Evolutionary conservation across 2,113 vertebrate species (phyloP), one percentile per base, ranked within the genome.

Genomic region (Siniperca chuatsi): DNA sequence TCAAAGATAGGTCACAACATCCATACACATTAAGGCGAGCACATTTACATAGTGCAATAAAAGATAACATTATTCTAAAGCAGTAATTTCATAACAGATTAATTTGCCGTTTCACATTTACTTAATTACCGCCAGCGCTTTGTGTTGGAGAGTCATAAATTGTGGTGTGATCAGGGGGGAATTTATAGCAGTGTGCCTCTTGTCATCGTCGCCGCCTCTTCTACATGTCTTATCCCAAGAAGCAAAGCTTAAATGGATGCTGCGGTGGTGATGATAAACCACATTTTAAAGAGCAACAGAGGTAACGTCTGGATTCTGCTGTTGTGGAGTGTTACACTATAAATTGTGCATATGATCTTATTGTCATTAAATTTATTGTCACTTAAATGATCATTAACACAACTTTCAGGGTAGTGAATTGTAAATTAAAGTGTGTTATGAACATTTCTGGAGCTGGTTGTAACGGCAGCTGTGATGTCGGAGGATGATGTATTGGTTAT

Each of bases 31-130:
- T 62, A 57, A 68, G 78, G 50, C 46, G 0, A n/a, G 0, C 25
- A 61, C 79, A 69, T 89, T 93, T 90, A 85, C 86, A 86, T 57
- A 66, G 78, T n/a, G 68, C 77, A 75, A 82, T 92, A 80, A 89
- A 86, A 79, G 88, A 93, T 90, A 91, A 82, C 67, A 58, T 81
- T 87, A 82, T 92, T 91, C 89, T 65, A 90, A 84, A 85, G 70
- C 65, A 75, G 83, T 93, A 79, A 88, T 92, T 92, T 88, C 85
- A 79, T 83, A 88, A 89, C 71, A 65, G 83, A 92, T 93, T 92
- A 89, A 93, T 95, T 92, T 92, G 80, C 76, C 57, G 20, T 89
- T 91, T 86, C 78, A 69, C 70, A 71, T 83, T 87, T 44, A 8
- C 82, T 88, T 92, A 89, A 92, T 94, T 92, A 90, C 73, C 52